Evolutionary conservation across 1,140 invertebrate species (phyloP).

Genomic region (Drosophila simulans): DNA sequence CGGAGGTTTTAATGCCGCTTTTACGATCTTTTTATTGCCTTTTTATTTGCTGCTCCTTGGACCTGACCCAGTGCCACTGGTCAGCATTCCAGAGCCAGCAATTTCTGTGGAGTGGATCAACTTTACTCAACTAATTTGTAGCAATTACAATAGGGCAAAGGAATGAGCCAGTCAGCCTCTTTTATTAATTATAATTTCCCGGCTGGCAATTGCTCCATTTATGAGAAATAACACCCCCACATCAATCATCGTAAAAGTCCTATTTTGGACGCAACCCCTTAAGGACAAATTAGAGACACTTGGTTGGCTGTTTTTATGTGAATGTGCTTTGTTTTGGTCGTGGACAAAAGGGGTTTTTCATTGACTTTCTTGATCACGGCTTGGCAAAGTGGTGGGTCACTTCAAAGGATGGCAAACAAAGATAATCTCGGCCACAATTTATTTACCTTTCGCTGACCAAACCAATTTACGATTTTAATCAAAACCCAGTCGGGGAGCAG

Average conservation of each 20-base stretch:
- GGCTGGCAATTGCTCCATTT: constrained; percentile 44
- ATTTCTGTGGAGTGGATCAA: constrained; percentile 29
- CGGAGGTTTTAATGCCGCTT: constrained; percentile 62
- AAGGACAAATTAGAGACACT: constrained; percentile 62
- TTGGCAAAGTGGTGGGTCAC: constrained; percentile 30
- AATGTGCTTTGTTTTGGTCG: constrained; percentile 1
- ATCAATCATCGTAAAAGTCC: constrained; percentile 50
- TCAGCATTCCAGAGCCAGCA: constrained; percentile 6
- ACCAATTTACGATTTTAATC: constrained; percentile 69
- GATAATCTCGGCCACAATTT: constrained; percentile 48
- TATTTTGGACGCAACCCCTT: constrained; percentile 47
- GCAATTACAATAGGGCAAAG: constrained; percentile 54
- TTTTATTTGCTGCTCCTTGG: constrained; percentile 64
- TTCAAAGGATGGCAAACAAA: constrained; percentile 64
- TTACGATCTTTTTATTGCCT: constrained; percentile 77
- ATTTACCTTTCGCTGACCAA: constrained; percentile 56
- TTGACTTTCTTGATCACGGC: constrained; percentile 53
- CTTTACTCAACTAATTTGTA: constrained; percentile 75
- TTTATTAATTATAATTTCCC: constrained; percentile 57
- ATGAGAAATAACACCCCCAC: constrained; percentile 16
- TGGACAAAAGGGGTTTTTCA: constrained; percentile 19
- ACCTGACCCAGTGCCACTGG: constrained; percentile 23
- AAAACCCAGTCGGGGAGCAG: constrained; percentile 25
- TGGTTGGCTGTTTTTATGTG: constrained; percentile 40
- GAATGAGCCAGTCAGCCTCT: constrained; percentile 3